Conservation (phyloP, 2,888 invertebrate genomes). For the Papilio gigon region DNA sequence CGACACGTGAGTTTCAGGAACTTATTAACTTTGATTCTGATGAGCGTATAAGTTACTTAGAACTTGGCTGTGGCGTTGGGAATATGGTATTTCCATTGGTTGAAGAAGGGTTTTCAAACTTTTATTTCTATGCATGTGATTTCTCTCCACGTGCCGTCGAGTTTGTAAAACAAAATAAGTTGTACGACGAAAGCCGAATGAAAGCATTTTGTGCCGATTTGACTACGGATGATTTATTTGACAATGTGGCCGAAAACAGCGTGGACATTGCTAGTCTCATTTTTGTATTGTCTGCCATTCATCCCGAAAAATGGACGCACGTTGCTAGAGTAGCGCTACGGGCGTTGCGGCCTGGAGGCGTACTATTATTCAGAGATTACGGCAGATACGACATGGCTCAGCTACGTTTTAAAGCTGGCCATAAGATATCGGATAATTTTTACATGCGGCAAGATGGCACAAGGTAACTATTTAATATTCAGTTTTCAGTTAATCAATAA, state of each 20-base stretch:
- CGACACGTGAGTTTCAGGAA: conserved; percentile 95
- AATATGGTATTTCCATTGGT: conserved; percentile 97
- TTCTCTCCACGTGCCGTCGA: conserved; percentile 95
- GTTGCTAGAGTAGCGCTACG: conserved; percentile 85
- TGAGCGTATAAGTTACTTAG: conserved; percentile 85
- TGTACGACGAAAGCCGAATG: conserved; percentile 85
- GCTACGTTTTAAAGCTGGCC: conserved; percentile 94
- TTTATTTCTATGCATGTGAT: conserved; percentile 93
- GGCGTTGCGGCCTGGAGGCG: conserved; percentile 88
- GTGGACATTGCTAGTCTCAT: conserved; percentile 94
- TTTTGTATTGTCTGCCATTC: conserved; percentile 97
- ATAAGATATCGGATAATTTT: conserved; percentile 95
- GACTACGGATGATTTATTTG: conserved; percentile 85
- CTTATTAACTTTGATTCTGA: conserved; percentile 82
- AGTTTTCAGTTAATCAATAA: not conserved
- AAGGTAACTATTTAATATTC: conserved; percentile 75
- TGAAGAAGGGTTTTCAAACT: conserved; percentile 85
- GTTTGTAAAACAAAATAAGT: conserved; percentile 87
- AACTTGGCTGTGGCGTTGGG: conserved; percentile 98
- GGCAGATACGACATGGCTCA: conserved; percentile 98
- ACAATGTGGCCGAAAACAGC: conserved; percentile 72
- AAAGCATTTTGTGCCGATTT: conserved; percentile 93
- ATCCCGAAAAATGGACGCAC: conserved; percentile 89
- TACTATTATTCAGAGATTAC: conserved; percentile 95
- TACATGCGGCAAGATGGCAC: conserved; percentile 99